A percentile compares a stretch with the other conserved stretches of the same genome.
These are phyloP conservation scores for Epinephelus awoara DNA, from an alignment of 2,797 vertebrate species.

Conservation along the genomic window DNA sequence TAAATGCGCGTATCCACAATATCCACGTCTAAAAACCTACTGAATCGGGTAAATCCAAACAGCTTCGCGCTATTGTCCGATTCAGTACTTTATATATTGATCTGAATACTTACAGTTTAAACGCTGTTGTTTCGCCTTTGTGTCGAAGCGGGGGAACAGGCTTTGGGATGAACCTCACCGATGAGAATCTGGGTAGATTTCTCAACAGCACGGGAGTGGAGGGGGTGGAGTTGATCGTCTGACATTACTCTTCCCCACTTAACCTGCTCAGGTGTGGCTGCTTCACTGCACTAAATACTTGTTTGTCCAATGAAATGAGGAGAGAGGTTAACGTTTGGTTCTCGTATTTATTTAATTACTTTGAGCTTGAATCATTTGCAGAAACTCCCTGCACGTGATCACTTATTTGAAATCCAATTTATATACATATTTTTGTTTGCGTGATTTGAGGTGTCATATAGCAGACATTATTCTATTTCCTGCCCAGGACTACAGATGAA, in stretches of 20 bases:
- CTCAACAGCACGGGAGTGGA: conserved; percentile 42
- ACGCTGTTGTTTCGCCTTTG: background rate
- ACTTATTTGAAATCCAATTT: too few relatives aligned
- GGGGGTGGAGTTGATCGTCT: conserved; percentile 63
- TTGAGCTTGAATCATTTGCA: rapidly evolving
- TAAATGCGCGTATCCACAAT: conserved; percentile 31
- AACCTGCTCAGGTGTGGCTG: conserved; percentile 73
- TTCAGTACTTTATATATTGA: rapidly evolving
- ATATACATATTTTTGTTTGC: background rate
- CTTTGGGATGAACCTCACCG: conserved; percentile 31
- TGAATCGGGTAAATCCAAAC: background rate
- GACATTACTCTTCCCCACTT: background rate
- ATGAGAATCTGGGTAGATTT: conserved; percentile 21
- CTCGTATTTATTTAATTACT: background rate
- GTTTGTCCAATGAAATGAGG: background rate
- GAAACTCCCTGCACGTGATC: background rate
- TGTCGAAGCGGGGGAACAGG: conserved; percentile 40
- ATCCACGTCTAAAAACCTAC: rapidly evolving
- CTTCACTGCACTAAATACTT: background rate
- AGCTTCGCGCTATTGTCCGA: rapidly evolving
- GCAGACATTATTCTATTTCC: background rate
- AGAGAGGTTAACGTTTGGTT: rapidly evolving
- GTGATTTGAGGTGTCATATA: background rate
- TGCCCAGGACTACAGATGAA: too few relatives aligned
- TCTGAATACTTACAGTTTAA: conserved; percentile 63